Evolutionary conservation across 2,797 vertebrate genomes (phyloP), one percentile per base, ranked within the genome.

Genomic region (Kryptolebias ocellatus): DNA sequence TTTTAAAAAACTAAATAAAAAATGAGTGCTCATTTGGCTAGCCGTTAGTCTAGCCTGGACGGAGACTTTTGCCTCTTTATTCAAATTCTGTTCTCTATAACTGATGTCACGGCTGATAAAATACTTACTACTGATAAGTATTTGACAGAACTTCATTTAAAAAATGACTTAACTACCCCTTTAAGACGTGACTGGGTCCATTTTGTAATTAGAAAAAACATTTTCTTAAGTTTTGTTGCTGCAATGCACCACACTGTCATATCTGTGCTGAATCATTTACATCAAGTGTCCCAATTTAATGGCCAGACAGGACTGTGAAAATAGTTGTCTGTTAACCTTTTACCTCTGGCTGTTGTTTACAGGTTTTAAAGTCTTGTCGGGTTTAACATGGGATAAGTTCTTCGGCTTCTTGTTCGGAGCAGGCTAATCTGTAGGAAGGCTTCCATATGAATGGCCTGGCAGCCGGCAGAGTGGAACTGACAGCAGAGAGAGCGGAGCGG

Each of bases 401-500:
- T 14, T 2, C 63, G 4, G 53, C 24, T 24, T 74, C 15, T 51
- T 59, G 70, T 65, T 64, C 71, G 67, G 64, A 50, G 60, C 28
- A 2, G 46, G 67, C 68, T 83, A 70, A 85, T 85, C 79, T 84
- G 69, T 64, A 31, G 50, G 53, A 76, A 60, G 52, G 72, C 57
- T 53, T 77, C 65, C 62, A n/a, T 73, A 49, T n/a, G 50, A 79
- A 69, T 15, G 12, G 59, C 55, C 61, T 27, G 64, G 37, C 17
- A 74, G 57, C 55, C 69, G 55, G 64, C 63, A 20, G 79, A 70
- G 75, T 74, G 71, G 64, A 49, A 57, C 58, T 77, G 82, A 86
- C 79, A 71, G 74, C 76, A 72, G 65, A 76, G 65, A 76, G 69
- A 56, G 74, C 51, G 69, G 72, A 79, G 81, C 71, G 52, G 69